Evolutionary conservation across 2,888 invertebrate genomes (phyloP).

Genomic region (Andrena praecox): DNA sequence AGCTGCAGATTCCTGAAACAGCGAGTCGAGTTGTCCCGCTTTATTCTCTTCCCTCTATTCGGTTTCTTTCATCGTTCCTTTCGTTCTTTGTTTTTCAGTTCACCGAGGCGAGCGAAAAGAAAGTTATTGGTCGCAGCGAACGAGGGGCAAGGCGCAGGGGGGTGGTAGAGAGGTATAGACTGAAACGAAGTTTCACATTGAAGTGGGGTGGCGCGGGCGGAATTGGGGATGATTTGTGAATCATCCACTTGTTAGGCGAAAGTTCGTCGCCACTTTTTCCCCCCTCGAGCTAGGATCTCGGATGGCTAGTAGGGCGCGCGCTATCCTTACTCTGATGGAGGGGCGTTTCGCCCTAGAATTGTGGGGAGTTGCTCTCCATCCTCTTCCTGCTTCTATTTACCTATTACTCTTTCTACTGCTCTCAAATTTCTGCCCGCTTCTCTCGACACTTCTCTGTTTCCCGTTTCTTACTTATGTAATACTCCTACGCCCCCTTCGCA

Average conservation of each 20-base stretch:
- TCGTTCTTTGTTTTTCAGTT: slow-evolving; percentile 58
- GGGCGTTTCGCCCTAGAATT: slow-evolving; percentile 45
- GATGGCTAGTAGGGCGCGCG: slow-evolving; percentile 58
- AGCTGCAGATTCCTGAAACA: slow-evolving; percentile 43
- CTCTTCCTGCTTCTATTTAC: slow-evolving; percentile 10
- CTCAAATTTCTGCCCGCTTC: slow-evolving; percentile 15
- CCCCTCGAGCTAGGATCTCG: slow-evolving; percentile 55
- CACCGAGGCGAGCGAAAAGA: slow-evolving; percentile 48
- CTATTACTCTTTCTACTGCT: slow-evolving; percentile 7
- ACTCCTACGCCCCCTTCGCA: neutral
- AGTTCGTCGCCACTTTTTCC: slow-evolving; percentile 76
- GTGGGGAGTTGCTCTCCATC: slow-evolving; percentile 13
- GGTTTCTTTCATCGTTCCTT: neutral
- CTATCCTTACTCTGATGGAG: slow-evolving; percentile 9
- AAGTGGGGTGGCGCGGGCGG: slow-evolving; percentile 37
- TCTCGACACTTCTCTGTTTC: slow-evolving; percentile 3
- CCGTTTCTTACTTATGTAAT: neutral
- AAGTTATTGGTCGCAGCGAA: slow-evolving; percentile 62
- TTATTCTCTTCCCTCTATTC: slow-evolving; percentile 12
- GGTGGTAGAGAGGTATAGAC: slow-evolving; percentile 44
- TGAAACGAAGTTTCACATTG: slow-evolving; percentile 69
- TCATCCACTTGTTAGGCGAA: slow-evolving; percentile 83
- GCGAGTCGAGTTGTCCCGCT: slow-evolving; percentile 18
- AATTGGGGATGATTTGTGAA: slow-evolving; percentile 82
- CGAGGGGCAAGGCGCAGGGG: neutral